Evolutionary conservation across 92 coral and sea anemone species (phyloP).

Genomic region (Palythoa heliodiscus): DNA sequence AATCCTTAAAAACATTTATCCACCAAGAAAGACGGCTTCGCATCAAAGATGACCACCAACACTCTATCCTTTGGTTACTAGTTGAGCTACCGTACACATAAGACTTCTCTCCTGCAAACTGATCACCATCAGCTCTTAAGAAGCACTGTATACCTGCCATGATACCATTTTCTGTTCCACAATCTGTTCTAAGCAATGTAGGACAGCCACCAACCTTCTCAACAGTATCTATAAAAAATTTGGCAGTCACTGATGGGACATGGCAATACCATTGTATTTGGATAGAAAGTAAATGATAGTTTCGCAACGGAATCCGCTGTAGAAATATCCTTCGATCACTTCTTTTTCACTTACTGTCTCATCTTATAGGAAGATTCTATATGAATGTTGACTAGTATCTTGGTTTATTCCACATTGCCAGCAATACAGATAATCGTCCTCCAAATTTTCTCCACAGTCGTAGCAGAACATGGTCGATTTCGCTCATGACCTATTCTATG

Average conservation of each 20-base stretch:
- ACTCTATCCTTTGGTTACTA: neutral
- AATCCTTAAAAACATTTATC: slow-evolving; percentile 46
- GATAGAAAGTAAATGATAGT: no score
- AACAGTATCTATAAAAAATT: slow-evolving; percentile 26
- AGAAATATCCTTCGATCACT: no score
- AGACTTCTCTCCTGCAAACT: slow-evolving; percentile 43
- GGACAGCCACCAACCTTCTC: slow-evolving; percentile 42
- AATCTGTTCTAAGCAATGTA: slow-evolving; percentile 28
- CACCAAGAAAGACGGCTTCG: slow-evolving; percentile 46
- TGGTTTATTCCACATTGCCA: no score
- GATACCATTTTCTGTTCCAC: slow-evolving; percentile 48
- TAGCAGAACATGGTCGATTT: no score
- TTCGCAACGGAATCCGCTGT: no score
- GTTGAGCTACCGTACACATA: slow-evolving; percentile 32
- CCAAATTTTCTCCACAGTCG: no score
- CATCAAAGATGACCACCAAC: slow-evolving; percentile 25
- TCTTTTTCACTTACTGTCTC: no score
- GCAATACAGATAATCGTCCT: no score
- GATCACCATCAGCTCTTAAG: slow-evolving; percentile 32
- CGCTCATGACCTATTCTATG: no score
- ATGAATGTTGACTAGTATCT: no score
- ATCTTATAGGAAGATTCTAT: no score
- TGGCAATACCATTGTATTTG: no score
- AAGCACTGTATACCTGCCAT: slow-evolving; percentile 39
- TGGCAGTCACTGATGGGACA: slow-evolving; percentile 32